A percentile compares a stretch with the other conserved stretches of the same genome.
phyloP scores from a whole-genome alignment of 2,888 invertebrate species.

The Fissipunctia ypsillon region DNA sequence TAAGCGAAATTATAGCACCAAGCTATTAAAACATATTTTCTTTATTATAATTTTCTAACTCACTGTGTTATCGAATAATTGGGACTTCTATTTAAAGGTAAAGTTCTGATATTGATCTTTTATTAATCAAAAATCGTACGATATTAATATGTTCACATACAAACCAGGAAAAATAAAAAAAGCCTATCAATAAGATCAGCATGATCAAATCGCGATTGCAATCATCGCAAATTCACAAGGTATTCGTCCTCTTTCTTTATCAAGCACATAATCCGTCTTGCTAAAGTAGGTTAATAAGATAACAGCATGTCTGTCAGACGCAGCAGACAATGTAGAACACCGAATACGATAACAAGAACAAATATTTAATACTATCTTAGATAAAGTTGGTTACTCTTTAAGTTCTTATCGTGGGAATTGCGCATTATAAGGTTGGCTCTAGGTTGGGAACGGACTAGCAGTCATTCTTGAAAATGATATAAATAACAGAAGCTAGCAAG shows the following conservation, averaged over 20 bases:
- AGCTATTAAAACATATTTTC: background rate
- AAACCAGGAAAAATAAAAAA: constrained; percentile 14
- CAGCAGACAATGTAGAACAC: constrained; percentile 45
- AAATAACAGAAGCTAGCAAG: too few species aligned
- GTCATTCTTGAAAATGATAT: constrained; percentile 18
- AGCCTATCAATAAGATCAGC: background rate
- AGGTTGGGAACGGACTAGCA: background rate
- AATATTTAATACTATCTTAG: constrained; percentile 51
- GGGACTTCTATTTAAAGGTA: too few species aligned
- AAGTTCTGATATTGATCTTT: too few species aligned
- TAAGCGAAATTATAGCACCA: background rate
- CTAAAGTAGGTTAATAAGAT: constrained; percentile 63
- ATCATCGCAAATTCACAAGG: constrained; percentile 14
- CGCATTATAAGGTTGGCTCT: constrained; percentile 14
- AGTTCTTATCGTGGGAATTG: constrained; percentile 59
- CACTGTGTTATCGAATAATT: background rate
- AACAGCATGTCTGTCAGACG: constrained; percentile 29
- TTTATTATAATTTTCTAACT: too few species aligned
- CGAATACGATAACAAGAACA: constrained; percentile 46
- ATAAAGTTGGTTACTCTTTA: constrained; percentile 40
- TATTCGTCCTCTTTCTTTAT: constrained; percentile 37
- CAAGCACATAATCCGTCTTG: constrained; percentile 49
- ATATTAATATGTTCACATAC: constrained; percentile 3
- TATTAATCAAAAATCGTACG: background rate
- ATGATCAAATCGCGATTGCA: constrained; percentile 27